Conservation (phyloP, 1,140 invertebrate genomes). For the Wasmannia auropunctata region DNA sequence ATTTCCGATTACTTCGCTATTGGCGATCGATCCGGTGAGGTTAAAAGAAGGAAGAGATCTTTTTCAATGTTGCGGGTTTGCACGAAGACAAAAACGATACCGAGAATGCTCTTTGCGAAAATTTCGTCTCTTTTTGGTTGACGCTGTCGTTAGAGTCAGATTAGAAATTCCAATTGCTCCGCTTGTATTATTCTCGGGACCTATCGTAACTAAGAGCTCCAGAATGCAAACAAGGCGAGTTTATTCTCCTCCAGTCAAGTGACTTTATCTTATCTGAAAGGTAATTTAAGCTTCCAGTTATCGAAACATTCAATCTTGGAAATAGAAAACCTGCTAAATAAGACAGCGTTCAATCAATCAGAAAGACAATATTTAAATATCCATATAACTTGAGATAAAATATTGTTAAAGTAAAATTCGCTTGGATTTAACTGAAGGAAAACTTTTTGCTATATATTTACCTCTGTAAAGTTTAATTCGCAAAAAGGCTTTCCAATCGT, state of each 20-base stretch:
- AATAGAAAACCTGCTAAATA: constrained; percentile 6
- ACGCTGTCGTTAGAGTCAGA: background rate
- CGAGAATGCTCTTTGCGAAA: background rate
- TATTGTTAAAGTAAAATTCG: background rate
- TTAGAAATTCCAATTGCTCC: constrained; percentile 31
- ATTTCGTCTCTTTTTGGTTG: constrained; percentile 15
- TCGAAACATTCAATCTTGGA: background rate
- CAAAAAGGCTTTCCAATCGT: background rate
- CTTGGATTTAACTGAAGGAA: background rate
- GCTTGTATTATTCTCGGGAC: background rate
- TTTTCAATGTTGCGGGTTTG: background rate
- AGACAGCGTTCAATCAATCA: background rate
- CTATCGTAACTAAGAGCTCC: background rate
- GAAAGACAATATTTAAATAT: too few species aligned
- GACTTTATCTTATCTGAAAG: constrained; percentile 5
- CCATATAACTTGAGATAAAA: background rate
- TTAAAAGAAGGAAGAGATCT: constrained; percentile 2
- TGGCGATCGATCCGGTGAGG: background rate
- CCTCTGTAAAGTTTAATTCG: background rate
- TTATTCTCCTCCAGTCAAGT: constrained; percentile 6
- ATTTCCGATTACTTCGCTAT: constrained; percentile 18
- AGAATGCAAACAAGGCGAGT: constrained; percentile 15
- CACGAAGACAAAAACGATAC: background rate
- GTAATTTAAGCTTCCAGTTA: background rate
- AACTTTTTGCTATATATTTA: background rate